phyloP scores from a whole-genome alignment of 2,797 vertebrate species.

The Esox masquinongy region DNA sequence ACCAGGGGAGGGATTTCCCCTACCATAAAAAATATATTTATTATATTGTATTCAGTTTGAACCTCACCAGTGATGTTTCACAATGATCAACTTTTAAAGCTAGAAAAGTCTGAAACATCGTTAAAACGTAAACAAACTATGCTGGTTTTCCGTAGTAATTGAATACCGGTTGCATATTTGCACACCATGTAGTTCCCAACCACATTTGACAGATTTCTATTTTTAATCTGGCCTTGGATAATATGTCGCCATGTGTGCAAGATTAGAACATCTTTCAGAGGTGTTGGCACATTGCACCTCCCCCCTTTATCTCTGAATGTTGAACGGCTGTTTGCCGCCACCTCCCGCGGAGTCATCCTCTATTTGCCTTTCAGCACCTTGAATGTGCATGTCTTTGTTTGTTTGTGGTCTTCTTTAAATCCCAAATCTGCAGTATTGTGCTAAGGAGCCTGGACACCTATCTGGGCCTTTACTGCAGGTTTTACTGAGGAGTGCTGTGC shows the following conservation, averaged over 20 bases:
- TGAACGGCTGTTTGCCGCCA: conserved; percentile 63
- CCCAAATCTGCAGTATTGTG: conserved; percentile 75
- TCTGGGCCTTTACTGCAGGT: conserved; percentile 76
- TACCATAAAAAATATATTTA: conserved; percentile 35
- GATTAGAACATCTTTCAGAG: conserved; percentile 8
- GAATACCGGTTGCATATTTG: conserved; percentile 6
- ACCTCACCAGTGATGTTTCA: neutral
- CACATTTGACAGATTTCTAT: neutral
- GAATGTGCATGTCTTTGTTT: conserved; percentile 74
- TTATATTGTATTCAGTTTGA: conserved; percentile 64
- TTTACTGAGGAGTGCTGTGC: conserved; percentile 65
- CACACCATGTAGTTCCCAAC: neutral
- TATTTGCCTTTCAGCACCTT: conserved; percentile 63
- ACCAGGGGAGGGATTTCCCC: conserved; percentile 45
- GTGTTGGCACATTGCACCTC: conserved; percentile 60
- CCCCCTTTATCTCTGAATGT: conserved; percentile 48
- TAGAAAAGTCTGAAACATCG: neutral
- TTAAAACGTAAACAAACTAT: neutral
- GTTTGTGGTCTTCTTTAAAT: conserved; percentile 45
- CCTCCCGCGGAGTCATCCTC: conserved; percentile 47
- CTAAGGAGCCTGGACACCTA: conserved; percentile 61
- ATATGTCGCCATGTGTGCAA: neutral
- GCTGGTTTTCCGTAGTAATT: neutral
- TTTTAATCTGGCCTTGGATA: conserved; percentile 4
- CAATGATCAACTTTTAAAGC: neutral